Base-by-base conservation (phyloP, 2,888 invertebrate species). In the Poecilus cupreus region DNA sequence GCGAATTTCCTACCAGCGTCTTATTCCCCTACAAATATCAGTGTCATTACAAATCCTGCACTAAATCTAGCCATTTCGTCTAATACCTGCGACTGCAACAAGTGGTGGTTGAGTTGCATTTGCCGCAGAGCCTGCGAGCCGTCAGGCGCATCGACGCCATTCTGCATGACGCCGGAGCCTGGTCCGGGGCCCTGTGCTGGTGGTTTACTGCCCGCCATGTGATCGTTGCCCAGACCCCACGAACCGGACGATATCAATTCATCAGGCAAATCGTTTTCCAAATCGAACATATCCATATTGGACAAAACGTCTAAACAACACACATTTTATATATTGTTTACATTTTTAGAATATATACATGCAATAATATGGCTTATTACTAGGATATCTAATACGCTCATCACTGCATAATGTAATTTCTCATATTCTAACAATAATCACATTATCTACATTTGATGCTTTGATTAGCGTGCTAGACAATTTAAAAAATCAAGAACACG, bases 191-290 rank as follows among this genome's bases (percentile, higher is more conserved):
- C 96, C 86, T 95, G 96, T 22, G 95, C 95, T 24, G 96, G 94
- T 84, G 95, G 95, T 89, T 95, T 96, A 83, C 93, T 93, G 81
- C 93, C 91, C 82, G 88, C 88, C 84, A 89, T 88, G 82, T 93
- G 93, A 87, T 95, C 94, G 39, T 89, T 88, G 32, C 89, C 88
- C 80, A 92, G 89, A 83, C 94, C 93, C 95, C 96, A 96, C 85
- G 94, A 93, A 84, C 93, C 92, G 81, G 94, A 93, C 78, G 93
- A 92, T 89, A 96, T 95, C 85, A 97, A 91, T 90, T 97, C 97
- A 90, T 97, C 97, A 60, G 97, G 97, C 86, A 97, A 93, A 90
- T 96, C 95, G 90, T 96, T 96, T 90, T 97, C 97, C 89, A 97
- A 92, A 90, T 96, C 96, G 89, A 95, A 95, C 93, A 96, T 95